phyloP scores from a whole-genome alignment of 2,797 vertebrate species.

The Rhinoraja longicauda region DNA sequence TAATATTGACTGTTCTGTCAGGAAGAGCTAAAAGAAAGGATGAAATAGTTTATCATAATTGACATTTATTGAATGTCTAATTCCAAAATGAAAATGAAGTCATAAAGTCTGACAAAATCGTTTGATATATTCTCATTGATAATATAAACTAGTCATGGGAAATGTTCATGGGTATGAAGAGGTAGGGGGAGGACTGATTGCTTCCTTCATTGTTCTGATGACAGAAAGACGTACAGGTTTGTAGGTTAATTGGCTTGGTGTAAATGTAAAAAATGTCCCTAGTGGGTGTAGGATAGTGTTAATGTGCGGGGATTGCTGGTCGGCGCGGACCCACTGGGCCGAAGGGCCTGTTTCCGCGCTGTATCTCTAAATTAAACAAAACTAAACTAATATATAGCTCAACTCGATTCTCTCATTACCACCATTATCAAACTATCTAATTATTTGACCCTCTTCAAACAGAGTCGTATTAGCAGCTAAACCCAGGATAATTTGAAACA shows the following conservation, averaged over 20 bases:
- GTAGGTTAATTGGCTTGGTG: no score
- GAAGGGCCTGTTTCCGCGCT: no score
- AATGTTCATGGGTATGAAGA: no score
- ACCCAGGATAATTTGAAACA: background rate
- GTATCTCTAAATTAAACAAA: no score
- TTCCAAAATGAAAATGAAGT: background rate
- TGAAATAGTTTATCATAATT: background rate
- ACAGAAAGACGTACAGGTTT: background rate
- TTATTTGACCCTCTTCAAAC: background rate
- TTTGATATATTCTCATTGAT: background rate
- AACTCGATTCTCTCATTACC: background rate
- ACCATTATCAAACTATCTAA: background rate
- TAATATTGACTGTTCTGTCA: conserved; percentile 15
- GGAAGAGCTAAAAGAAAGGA: conserved; percentile 13
- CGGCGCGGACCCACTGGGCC: no score
- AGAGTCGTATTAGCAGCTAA: background rate
- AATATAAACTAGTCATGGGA: background rate
- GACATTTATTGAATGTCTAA: background rate
- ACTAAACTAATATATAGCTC: background rate
- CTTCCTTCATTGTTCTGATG: background rate
- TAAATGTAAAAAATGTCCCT: no score
- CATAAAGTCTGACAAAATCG: background rate
- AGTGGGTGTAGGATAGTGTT: no score
- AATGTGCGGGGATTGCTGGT: no score
- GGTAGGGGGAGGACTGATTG: background rate